These are phyloP conservation scores for Samia ricini DNA, from an alignment of 1,140 invertebrate genomes.

Conservation along the genomic window DNA sequence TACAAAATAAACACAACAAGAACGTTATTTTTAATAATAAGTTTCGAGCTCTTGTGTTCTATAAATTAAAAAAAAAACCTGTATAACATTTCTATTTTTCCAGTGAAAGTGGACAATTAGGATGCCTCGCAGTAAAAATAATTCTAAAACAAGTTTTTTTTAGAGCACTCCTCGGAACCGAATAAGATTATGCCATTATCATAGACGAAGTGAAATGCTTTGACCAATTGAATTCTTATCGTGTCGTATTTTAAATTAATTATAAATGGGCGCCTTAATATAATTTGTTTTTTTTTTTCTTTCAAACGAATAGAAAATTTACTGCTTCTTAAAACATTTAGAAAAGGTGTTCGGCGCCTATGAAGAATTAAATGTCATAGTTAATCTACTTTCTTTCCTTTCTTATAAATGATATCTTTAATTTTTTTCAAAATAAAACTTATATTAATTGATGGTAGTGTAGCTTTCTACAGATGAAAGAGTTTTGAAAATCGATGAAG, in stretches of 20 bases:
- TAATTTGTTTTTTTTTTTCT: too few relatives aligned
- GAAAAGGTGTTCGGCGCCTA: too few relatives aligned
- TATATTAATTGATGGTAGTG: too few relatives aligned
- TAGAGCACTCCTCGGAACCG: background rate
- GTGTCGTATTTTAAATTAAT: background rate
- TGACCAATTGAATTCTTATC: background rate
- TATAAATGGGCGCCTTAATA: too few relatives aligned
- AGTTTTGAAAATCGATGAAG: too few relatives aligned
- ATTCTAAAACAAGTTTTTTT: background rate
- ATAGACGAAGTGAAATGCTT: background rate
- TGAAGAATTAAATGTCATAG: too few relatives aligned
- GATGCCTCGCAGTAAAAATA: constrained; percentile 1
- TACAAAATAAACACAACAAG: background rate
- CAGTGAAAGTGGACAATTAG: constrained; percentile 7
- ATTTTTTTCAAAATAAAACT: too few relatives aligned
- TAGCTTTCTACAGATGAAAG: too few relatives aligned
- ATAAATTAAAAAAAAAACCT: background rate
- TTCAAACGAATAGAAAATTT: too few relatives aligned
- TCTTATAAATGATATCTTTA: too few relatives aligned
- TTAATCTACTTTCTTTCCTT: too few relatives aligned
- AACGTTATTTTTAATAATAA: background rate
- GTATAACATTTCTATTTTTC: background rate
- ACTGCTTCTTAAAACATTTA: too few relatives aligned
- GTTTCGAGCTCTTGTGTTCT: background rate
- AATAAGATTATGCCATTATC: background rate